Conservation (phyloP, 2,113 vertebrate genomes). For the Gobio gobio region DNA sequence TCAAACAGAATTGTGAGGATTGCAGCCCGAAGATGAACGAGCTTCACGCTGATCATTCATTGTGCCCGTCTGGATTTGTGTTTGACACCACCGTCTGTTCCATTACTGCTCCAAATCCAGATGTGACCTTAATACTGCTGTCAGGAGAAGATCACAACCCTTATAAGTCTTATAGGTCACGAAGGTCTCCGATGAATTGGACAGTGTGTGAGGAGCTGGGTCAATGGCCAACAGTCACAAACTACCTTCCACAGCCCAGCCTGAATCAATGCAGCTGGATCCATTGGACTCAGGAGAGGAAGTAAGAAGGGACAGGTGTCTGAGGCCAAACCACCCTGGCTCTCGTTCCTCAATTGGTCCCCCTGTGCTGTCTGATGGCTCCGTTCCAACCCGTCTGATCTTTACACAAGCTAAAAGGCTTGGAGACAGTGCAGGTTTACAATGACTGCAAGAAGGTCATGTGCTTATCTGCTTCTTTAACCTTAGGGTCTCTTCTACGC, state of each 20-base stretch:
- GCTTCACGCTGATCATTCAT: slow-evolving; percentile 23
- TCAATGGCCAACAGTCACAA: slow-evolving; percentile 36
- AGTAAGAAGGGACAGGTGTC: slow-evolving; percentile 66
- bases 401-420: slow-evolving; percentile 78
- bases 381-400: slow-evolving; percentile 78
- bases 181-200: slow-evolving; percentile 8
- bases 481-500: slow-evolving; percentile 75
- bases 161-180: slow-evolving; percentile 43
- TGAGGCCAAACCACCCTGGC: slow-evolving; percentile 68
- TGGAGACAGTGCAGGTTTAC: slow-evolving; percentile 77
- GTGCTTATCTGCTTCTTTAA: slow-evolving; percentile 77
- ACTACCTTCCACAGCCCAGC: slow-evolving; percentile 31
- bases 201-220: not conserved
- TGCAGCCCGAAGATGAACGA: not conserved
- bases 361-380: slow-evolving; percentile 75
- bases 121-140: slow-evolving; percentile 41
- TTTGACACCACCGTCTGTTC: slow-evolving; percentile 19
- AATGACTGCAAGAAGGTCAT: slow-evolving; percentile 71
- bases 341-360: slow-evolving; percentile 65
- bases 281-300: slow-evolving; percentile 46
- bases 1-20: slow-evolving; percentile 23
- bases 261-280: slow-evolving; percentile 56
- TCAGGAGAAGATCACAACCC: slow-evolving; percentile 17
- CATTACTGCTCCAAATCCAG: slow-evolving; percentile 30
- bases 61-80: not conserved